These are phyloP conservation scores for Lagopus muta DNA, from an alignment of 2,113 vertebrate genomes.

Conservation along the genomic window DNA sequence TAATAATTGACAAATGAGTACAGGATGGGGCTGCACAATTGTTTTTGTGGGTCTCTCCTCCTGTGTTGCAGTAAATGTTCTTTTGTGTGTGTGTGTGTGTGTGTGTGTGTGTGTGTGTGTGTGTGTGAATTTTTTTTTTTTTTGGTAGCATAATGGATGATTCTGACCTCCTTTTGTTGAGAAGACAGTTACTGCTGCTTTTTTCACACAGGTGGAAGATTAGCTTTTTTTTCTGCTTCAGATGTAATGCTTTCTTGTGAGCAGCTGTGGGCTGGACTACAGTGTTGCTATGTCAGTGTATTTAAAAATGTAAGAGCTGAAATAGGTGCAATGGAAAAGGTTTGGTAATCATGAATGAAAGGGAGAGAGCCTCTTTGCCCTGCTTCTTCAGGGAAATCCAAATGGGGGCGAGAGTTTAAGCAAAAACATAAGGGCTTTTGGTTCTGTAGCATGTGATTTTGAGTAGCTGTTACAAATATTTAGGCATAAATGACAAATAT, in stretches of 20 bases:
- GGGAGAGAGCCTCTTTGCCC: neutral
- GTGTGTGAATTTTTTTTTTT: too few species aligned
- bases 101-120: neutral
- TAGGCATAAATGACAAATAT: neutral
- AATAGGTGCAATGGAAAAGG: constrained; percentile 7
- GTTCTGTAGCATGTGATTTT: neutral
- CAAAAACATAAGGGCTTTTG: rapidly evolving
- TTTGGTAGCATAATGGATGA: neutral
- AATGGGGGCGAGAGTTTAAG: neutral
- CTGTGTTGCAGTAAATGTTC: neutral
- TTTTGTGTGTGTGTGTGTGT: neutral
- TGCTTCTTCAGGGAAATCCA: neutral
- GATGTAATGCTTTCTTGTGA: neutral
- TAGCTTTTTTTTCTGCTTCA: constrained; percentile 45
- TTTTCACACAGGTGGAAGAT: neutral
- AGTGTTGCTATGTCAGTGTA: neutral
- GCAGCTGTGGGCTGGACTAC: neutral
- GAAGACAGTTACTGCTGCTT: neutral
- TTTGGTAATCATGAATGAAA: constrained; percentile 25
- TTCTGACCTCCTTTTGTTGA: neutral
- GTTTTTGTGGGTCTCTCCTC: neutral
- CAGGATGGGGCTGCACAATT: neutral
- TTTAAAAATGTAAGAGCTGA: constrained; percentile 35
- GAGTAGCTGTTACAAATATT: neutral
- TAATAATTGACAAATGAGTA: constrained; percentile 27